Conservation (phyloP, 1,140 invertebrate genomes). For the Octopus bimaculoides region DNA sequence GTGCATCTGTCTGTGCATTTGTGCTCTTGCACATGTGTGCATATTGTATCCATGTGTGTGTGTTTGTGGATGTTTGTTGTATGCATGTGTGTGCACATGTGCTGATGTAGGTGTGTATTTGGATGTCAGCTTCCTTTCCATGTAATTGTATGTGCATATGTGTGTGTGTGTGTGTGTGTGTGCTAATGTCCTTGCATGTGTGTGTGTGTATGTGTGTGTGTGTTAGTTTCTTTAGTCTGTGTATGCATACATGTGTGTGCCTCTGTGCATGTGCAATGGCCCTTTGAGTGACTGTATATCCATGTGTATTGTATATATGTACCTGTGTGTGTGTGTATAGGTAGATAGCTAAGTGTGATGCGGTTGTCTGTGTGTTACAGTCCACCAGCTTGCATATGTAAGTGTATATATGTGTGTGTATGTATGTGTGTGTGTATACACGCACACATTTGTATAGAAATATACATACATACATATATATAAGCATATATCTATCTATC, state of each 20-base stretch:
- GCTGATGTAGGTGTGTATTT: too few relatives aligned
- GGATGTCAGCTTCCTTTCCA: too few relatives aligned
- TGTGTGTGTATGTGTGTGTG: too few relatives aligned
- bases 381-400: neutral
- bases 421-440: neutral
- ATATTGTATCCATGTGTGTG: too few relatives aligned
- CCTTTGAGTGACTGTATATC: neutral
- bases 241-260: neutral
- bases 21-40: too few relatives aligned
- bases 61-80: too few relatives aligned
- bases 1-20: too few relatives aligned
- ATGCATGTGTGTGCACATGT: too few relatives aligned
- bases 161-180: too few relatives aligned
- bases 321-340: neutral
- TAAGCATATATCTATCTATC: neutral
- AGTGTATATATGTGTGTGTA: neutral
- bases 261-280: neutral
- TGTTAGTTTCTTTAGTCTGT: too few relatives aligned
- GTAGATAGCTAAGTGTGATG: neutral
- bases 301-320: neutral
- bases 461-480: neutral
- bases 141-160: too few relatives aligned
- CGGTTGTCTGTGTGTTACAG: neutral
- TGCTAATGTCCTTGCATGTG: too few relatives aligned
- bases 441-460: neutral